These are phyloP conservation scores for Apodemus speciosus DNA, from an alignment of 2,113 vertebrate genomes.

Conservation along the genomic window DNA sequence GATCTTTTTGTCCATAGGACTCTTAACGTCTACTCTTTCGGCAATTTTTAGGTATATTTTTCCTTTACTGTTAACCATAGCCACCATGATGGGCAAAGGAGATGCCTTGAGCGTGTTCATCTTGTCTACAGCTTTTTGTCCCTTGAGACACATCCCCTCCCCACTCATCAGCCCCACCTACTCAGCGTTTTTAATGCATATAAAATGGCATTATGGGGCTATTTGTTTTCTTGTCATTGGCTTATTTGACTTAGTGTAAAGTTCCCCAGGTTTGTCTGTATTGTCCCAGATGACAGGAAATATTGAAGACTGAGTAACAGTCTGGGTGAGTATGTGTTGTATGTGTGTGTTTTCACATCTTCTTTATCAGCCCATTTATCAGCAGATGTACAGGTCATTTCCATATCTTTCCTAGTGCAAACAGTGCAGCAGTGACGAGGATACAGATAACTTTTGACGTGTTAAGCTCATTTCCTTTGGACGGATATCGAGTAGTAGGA, in stretches of 20 bases:
- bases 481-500: background rate
- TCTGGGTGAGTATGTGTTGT: background rate
- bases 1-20: background rate
- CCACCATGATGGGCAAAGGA: background rate
- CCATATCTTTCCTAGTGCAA: background rate
- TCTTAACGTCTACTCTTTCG: background rate
- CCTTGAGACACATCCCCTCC: background rate
- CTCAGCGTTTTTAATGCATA: background rate
- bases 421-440: too few species aligned
- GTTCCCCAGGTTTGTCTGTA: background rate
- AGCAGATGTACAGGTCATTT: background rate
- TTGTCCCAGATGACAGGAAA: background rate
- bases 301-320: background rate
- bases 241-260: background rate
- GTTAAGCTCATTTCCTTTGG: background rate
- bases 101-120: too few species aligned
- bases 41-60: background rate
- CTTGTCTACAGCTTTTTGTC: background rate
- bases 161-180: background rate
- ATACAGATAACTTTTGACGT: background rate
- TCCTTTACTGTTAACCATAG: background rate
- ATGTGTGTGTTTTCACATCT: background rate
- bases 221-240: background rate
- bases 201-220: background rate
- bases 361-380: background rate